A percentile compares a stretch with the other conserved stretches of the same genome.
phyloP scores from a whole-genome alignment of 2,888 invertebrate genomes.

The Pinctada fucata region DNA sequence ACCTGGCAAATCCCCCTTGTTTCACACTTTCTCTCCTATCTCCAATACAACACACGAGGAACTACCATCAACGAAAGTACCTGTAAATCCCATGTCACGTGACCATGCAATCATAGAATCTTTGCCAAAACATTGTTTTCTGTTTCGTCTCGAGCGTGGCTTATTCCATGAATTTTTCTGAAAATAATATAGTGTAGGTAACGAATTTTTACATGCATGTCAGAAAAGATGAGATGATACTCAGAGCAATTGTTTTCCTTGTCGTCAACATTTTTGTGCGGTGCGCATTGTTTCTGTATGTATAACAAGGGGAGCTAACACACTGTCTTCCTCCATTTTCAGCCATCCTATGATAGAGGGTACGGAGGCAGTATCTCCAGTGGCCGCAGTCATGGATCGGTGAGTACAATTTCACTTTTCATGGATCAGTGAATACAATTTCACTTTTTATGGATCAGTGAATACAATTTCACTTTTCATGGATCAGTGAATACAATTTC shows the following conservation, averaged over 20 bases:
- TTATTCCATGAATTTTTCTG: not conserved
- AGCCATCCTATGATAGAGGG: conserved; percentile 57
- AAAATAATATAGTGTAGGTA: not conserved
- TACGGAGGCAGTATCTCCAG: conserved; percentile 49
- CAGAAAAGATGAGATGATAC: no score
- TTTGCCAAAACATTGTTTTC: not conserved
- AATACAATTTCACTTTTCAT: conserved; percentile 25
- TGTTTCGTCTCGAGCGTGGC: not conserved
- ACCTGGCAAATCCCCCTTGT: not conserved
- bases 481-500: conserved; percentile 54
- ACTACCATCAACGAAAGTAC: not conserved
- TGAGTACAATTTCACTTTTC: conserved; percentile 39
- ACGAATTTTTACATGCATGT: not conserved
- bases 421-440: no score
- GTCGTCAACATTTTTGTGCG: no score
- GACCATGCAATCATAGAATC: not conserved
- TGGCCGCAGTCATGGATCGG: conserved; percentile 58
- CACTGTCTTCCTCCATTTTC: conserved; percentile 32
- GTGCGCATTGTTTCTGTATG: no score
- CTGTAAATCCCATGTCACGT: not conserved
- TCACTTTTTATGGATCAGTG: no score
- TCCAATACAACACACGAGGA: no score
- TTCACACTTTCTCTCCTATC: not conserved
- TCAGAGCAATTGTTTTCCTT: no score
- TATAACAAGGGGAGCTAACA: no score